Evolutionary conservation across 23 tunicate genomes (phyloP).

Genomic region (Styela clava): DNA sequence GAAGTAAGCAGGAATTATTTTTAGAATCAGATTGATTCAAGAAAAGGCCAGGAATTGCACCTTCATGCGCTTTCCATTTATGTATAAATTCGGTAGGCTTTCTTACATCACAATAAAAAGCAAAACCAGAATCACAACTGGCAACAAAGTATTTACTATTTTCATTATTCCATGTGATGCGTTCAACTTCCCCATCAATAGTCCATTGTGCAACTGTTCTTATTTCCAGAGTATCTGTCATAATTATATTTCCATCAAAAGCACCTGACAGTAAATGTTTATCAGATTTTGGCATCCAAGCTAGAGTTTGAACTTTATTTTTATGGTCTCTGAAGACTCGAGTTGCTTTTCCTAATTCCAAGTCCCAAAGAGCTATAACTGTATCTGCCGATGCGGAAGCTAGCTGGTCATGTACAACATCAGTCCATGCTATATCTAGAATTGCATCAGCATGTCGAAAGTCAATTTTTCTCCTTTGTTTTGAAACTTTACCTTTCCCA

Average conservation of each 20-base stretch:
- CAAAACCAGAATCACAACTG: slow-evolving; percentile 46
- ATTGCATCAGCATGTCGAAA: slow-evolving; percentile 78
- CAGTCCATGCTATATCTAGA: slow-evolving; percentile 65
- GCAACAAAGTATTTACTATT: slow-evolving; percentile 45
- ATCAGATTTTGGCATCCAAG: slow-evolving; percentile 44
- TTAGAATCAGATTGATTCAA: not conserved
- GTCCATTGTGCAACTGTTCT: slow-evolving; percentile 23
- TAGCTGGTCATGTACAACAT: slow-evolving; percentile 29
- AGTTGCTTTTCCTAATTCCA: slow-evolving; percentile 36
- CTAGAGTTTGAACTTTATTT: slow-evolving; percentile 73
- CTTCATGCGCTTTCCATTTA: slow-evolving; percentile 61
- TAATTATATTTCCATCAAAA: slow-evolving; percentile 14
- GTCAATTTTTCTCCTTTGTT: slow-evolving; percentile 4
- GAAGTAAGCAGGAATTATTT: slow-evolving; percentile 10
- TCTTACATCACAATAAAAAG: slow-evolving; percentile 50
- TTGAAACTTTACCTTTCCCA: slow-evolving; percentile 27
- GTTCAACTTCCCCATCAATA: slow-evolving; percentile 54
- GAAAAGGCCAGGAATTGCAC: slow-evolving; percentile 49
- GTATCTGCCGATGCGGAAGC: slow-evolving; percentile 78
- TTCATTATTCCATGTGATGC: slow-evolving; percentile 50
- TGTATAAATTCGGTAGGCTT: slow-evolving; percentile 26
- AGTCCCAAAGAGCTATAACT: slow-evolving; percentile 83
- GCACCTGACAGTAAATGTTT: slow-evolving; percentile 66
- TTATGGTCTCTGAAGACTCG: slow-evolving; percentile 34
- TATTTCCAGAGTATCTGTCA: not conserved